Conservation (phyloP, 2,113 vertebrate species). For the Electrona antarctica region DNA sequence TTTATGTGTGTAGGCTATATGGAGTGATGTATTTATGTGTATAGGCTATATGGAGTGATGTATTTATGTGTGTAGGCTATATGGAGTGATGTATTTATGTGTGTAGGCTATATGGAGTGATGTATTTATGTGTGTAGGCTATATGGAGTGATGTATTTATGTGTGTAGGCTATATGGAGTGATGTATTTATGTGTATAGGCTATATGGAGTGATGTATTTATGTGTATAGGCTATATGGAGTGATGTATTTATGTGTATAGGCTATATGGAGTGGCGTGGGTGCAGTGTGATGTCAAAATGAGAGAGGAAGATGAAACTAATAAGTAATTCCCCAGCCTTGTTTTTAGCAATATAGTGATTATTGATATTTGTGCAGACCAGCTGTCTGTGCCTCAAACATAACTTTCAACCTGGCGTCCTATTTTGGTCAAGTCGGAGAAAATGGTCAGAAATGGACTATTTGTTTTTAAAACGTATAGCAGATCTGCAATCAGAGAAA, state of each 20-base stretch:
- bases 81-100: constrained; percentile 40
- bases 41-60: background rate
- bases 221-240: constrained; percentile 27
- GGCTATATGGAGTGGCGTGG: constrained; percentile 5
- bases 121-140: no score
- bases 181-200: no score
- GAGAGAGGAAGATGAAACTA: background rate
- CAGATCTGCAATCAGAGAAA: no score
- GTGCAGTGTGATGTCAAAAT: constrained; percentile 42
- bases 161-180: constrained; percentile 19
- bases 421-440: background rate
- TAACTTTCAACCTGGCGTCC: no score
- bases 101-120: constrained; percentile 9
- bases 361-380: no score
- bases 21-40: constrained; percentile 42
- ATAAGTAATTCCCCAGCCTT: no score
- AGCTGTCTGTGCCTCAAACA: no score
- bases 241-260: no score
- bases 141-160: constrained; percentile 34
- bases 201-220: constrained; percentile 23
- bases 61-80: no score
- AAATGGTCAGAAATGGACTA: constrained; percentile 44
- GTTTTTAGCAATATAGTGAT: no score
- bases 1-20: no score
- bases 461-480: background rate